Evolutionary conservation across 1,140 invertebrate species (phyloP).

Genomic region (Aplysia californica): DNA sequence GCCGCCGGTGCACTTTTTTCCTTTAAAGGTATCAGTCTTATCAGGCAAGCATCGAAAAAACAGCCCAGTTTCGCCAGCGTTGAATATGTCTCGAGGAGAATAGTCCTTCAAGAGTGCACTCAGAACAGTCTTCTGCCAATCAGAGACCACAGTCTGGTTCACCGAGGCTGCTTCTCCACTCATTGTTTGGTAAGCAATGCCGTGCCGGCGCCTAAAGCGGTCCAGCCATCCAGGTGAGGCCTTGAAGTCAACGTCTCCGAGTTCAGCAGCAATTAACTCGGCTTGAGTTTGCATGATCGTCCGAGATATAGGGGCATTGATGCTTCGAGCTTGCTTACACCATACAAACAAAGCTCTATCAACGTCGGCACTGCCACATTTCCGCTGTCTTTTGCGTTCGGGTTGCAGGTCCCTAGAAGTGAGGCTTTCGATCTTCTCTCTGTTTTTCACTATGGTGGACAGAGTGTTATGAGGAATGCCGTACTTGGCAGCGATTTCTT

Average conservation of each 20-base stretch:
- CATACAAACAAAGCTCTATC: constrained; percentile 21
- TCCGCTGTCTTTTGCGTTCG: background rate
- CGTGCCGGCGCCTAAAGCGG: constrained; percentile 33
- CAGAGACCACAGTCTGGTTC: background rate
- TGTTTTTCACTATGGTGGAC: background rate
- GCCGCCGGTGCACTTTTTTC: constrained; percentile 21
- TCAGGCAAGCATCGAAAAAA: constrained; percentile 39
- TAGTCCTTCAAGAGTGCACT: background rate
- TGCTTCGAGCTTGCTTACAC: constrained; percentile 18
- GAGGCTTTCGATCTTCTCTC: background rate
- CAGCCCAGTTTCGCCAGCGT: constrained; percentile 43
- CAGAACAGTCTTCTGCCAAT: background rate
- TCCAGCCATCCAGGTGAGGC: constrained; percentile 41
- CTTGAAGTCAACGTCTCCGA: constrained; percentile 35
- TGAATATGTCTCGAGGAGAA: constrained; percentile 29
- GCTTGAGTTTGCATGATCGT: constrained; percentile 33
- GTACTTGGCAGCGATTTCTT: constrained; percentile 1
- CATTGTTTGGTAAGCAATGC: constrained; percentile 15
- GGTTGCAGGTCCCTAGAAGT: background rate
- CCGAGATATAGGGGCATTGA: constrained; percentile 23
- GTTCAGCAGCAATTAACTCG: constrained; percentile 28
- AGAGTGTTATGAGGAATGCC: background rate
- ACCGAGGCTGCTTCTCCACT: background rate
- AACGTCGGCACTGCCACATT: constrained; percentile 27
- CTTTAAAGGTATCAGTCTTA: constrained; percentile 35